phyloP scores from a whole-genome alignment of 2,113 vertebrate species.

The Daubentonia madagascariensis region DNA sequence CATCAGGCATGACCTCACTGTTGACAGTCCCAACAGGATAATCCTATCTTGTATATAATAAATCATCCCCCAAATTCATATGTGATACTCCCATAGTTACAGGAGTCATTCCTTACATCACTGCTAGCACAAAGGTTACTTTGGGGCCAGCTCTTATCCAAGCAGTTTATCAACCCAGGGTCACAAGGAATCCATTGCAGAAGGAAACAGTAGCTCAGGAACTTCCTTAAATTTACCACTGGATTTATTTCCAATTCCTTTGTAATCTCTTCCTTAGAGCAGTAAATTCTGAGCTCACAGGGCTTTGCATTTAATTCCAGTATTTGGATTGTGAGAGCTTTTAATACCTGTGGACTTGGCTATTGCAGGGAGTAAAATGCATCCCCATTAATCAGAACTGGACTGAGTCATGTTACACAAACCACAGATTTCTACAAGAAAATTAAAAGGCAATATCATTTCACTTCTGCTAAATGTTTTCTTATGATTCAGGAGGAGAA shows the following conservation, averaged over 20 bases:
- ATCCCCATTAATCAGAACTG: slow-evolving; percentile 85
- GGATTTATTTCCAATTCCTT: slow-evolving; percentile 76
- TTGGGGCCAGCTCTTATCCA: slow-evolving; percentile 54
- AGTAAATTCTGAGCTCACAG: slow-evolving; percentile 66
- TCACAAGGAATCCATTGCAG: neutral
- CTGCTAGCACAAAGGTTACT: slow-evolving; percentile 13
- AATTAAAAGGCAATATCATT: slow-evolving; percentile 83
- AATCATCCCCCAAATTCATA: neutral
- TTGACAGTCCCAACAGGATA: neutral
- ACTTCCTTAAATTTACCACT: slow-evolving; percentile 65
- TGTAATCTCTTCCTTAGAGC: slow-evolving; percentile 74
- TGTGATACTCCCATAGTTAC: neutral
- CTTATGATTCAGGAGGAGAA: slow-evolving; percentile 80
- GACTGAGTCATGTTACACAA: slow-evolving; percentile 81
- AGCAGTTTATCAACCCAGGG: slow-evolving; percentile 30
- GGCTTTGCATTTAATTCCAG: slow-evolving; percentile 71
- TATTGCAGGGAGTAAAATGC: slow-evolving; percentile 56
- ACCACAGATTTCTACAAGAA: slow-evolving; percentile 78
- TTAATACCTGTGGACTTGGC: slow-evolving; percentile 68
- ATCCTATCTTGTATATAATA: neutral
- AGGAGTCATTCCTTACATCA: neutral
- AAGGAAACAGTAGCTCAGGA: slow-evolving; percentile 63
- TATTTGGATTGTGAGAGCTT: slow-evolving; percentile 76
- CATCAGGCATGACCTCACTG: neutral
- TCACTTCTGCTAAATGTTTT: slow-evolving; percentile 83